Base-by-base conservation (phyloP, 2,797 vertebrate species). In the Sternotherus odoratus region DNA sequence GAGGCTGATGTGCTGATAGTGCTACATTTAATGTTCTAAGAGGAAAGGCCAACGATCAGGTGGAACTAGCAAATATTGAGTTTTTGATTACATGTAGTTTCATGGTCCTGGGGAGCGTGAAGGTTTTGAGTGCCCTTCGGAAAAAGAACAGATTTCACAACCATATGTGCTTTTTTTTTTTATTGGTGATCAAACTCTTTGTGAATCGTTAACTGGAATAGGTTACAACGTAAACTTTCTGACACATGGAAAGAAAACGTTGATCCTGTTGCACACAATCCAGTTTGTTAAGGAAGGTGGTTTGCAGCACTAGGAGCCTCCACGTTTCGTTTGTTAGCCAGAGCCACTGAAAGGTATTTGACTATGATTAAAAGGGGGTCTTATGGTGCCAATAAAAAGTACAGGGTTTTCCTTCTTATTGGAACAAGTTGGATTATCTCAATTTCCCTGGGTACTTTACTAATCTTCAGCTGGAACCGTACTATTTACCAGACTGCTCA, bases 361-460 rank as follows among this genome's bases (percentile, higher is more conserved):
- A 99, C 99, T 15, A 99, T 99, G 99, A 99, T 99, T 95, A 99
- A 99, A 98, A 99, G 99, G 99, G 98, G 99, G 95, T 99, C 99
- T 8, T 99, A 99, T 0, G 98, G 99, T 0, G 98, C 98, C 36
- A 99, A 98, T 95, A 99, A 99, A 97, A 99, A 99, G 86, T 98
- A 99, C 97, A 98, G 99, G 17, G 99, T 99, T 66, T 99, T 99
- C 85, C 98, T 99, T 21, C 98, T 99, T 24, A 99, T 99, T 74
- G 99, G 99, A 54, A 98, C 98, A 8, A 99, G 99, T 97, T 99
- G 99, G 99, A 95, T 99, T 51, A 98, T 99, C 11, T 99, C 99
- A 0, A 79, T 99, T 84, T 98, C 97, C 9, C 97, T 99, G 86
- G 99, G 99, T 36, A 98, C 98, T 54, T 97, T 99, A 91, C 99